These are phyloP conservation scores for Melieria omissa DNA, from an alignment of 2,888 invertebrate species.

Conservation along the genomic window DNA sequence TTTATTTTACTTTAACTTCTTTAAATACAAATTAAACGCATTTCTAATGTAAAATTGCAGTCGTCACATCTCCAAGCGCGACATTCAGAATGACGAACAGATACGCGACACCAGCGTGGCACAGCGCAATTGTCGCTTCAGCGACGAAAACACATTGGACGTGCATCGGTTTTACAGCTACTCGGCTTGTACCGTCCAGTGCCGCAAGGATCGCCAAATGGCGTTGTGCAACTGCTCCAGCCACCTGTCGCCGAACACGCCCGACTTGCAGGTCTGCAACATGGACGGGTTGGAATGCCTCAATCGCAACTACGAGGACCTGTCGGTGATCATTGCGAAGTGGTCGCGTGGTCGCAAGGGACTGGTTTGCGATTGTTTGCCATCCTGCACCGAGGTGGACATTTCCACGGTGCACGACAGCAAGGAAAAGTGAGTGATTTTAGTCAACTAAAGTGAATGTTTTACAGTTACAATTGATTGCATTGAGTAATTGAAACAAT, in stretches of 20 bases:
- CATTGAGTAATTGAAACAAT: not conserved
- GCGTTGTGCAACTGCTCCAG: constrained; percentile 75
- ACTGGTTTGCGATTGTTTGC: constrained; percentile 75
- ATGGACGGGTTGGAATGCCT: constrained; percentile 76
- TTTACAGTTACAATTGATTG: not conserved
- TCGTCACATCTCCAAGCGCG: constrained; percentile 69
- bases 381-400: constrained; percentile 79
- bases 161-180: constrained; percentile 77
- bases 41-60: constrained; percentile 55
- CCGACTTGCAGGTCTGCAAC: constrained; percentile 70
- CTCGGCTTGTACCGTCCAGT: constrained; percentile 78
- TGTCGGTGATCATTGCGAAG: constrained; percentile 74
- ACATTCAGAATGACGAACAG: constrained; percentile 78
- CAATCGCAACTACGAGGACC: constrained; percentile 71
- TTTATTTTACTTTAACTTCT: not conserved
- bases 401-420: constrained; percentile 71
- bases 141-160: constrained; percentile 72
- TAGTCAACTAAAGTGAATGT: not conserved
- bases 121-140: constrained; percentile 78
- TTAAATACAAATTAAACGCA: not conserved
- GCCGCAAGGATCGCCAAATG: constrained; percentile 74
- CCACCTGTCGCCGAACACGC: constrained; percentile 75
- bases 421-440: constrained; percentile 54
- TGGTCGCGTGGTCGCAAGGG: constrained; percentile 74
- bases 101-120: constrained; percentile 72